Base-by-base conservation (phyloP, 2,113 vertebrate genomes). In the Neotoma lepida region DNA sequence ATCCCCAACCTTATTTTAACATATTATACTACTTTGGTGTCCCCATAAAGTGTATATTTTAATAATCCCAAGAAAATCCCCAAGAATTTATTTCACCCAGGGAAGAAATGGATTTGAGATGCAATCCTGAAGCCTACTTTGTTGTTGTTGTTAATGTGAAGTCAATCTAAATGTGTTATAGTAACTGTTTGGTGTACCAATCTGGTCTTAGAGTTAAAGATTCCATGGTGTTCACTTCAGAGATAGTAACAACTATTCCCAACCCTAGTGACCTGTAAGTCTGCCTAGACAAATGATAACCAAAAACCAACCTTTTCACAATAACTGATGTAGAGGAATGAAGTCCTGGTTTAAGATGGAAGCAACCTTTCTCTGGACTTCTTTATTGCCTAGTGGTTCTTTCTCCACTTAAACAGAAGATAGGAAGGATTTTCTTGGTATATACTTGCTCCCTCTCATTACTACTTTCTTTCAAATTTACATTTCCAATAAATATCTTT, bases 401-500 rank as follows among this genome's bases (percentile, higher is more conserved):
- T 71, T 68, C 33, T 46, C 20, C 9, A 0, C n/a, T 82, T 95
- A 86, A 54, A 61, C 58, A 66, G 77, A 68, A 66, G 41, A 61
- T 54, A 44, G 70, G 46, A 88, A 96, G 66, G 18, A 9, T 49
- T 63, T 93, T 92, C 85, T 74, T 96, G 86, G 84, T 88, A 41
- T 82, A 90, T 86, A 41, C 39, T 88, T 74, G 54, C 41, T 15
- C 33, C 22, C 4, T 81, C 51, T 68, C 71, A 66, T 33, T 13
- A 56, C 2, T 8, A 90, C 17, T 41, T 87, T 71, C 66, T 82
- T 89, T 35, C 30, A 2, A 87, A 54, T 81, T 92, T 89, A n/a
- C 7, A 70, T 94, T 94, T 88, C 88, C 78, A 93, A 94, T 30
- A 93, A 96, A 93, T 10, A 76, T 30, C 56, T 54, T 89, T 93